Conservation (phyloP, 2,888 invertebrate species). For the Coenonympha arcania region DNA sequence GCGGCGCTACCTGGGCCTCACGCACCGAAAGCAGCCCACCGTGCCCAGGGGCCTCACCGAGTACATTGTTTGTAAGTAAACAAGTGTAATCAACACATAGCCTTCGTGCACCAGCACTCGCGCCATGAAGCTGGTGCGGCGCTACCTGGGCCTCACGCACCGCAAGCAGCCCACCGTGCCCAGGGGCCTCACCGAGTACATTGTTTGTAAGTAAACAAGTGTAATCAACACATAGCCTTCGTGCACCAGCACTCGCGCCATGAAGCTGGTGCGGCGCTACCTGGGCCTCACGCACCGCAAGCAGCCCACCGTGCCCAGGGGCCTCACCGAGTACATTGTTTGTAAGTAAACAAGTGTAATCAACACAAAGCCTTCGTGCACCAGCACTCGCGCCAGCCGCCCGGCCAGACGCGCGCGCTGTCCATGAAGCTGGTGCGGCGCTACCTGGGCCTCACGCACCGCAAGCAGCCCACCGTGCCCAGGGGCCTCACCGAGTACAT, state of each 20-base stretch:
- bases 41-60: constrained; percentile 92
- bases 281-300: too few species aligned
- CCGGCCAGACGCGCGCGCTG: constrained; percentile 80
- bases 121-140: constrained; percentile 95
- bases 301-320: too few species aligned
- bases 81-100: too few species aligned
- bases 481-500: constrained; percentile 89
- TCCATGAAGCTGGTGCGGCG: constrained; percentile 95
- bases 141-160: constrained; percentile 93
- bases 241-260: too few species aligned
- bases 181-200: constrained; percentile 86
- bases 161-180: constrained; percentile 91
- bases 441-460: constrained; percentile 92
- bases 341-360: too few species aligned
- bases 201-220: too few species aligned
- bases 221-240: too few species aligned
- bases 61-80: constrained; percentile 83
- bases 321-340: too few species aligned
- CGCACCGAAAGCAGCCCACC: constrained; percentile 89
- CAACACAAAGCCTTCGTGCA: too few species aligned
- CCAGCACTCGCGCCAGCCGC: constrained; percentile 91
- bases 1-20: constrained; percentile 92
- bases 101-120: constrained; percentile 94
- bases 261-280: too few species aligned
- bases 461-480: constrained; percentile 90